phyloP scores from a whole-genome alignment of 2,888 invertebrate species.

The Teleogryllus oceanicus region DNA sequence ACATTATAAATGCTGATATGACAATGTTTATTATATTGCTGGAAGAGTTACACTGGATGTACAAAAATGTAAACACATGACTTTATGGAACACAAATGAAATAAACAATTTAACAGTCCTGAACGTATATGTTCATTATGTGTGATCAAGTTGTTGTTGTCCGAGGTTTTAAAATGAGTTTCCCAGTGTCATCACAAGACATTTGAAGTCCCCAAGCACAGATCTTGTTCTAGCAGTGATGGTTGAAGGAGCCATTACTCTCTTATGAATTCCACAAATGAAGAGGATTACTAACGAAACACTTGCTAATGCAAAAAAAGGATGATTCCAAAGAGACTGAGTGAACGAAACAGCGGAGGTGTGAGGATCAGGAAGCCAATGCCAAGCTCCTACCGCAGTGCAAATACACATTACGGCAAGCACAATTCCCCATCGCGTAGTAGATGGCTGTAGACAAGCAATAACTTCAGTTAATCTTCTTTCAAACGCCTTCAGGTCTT shows the following conservation, averaged over 20 bases:
- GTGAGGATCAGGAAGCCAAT: conserved; percentile 91
- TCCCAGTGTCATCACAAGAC: conserved; percentile 97
- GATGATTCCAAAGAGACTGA: conserved; percentile 90
- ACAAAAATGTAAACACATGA: no score
- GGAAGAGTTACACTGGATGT: no score
- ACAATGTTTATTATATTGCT: no score
- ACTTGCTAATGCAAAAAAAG: conserved; percentile 88
- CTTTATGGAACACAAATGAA: no score
- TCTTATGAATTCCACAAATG: conserved; percentile 87
- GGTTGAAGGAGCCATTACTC: conserved; percentile 94
- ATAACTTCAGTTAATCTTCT: conserved; percentile 95
- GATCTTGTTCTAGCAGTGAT: conserved; percentile 87
- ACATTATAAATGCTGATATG: no score
- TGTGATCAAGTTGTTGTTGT: conserved; percentile 51
- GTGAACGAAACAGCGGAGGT: conserved; percentile 87
- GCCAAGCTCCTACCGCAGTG: conserved; percentile 91
- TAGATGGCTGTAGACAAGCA: conserved; percentile 89
- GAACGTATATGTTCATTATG: no score
- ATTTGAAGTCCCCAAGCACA: conserved; percentile 94
- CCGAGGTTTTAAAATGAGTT: conserved; percentile 87
- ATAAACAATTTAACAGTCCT: no score
- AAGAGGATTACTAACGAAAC: conserved; percentile 80
- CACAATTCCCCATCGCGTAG: conserved; percentile 90
- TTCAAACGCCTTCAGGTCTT: conserved; percentile 98
- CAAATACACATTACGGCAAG: conserved; percentile 82